Evolutionary conservation across 2,113 vertebrate genomes (phyloP), one percentile per base, ranked within the genome.

Genomic region (Pantherophis guttatus): DNA sequence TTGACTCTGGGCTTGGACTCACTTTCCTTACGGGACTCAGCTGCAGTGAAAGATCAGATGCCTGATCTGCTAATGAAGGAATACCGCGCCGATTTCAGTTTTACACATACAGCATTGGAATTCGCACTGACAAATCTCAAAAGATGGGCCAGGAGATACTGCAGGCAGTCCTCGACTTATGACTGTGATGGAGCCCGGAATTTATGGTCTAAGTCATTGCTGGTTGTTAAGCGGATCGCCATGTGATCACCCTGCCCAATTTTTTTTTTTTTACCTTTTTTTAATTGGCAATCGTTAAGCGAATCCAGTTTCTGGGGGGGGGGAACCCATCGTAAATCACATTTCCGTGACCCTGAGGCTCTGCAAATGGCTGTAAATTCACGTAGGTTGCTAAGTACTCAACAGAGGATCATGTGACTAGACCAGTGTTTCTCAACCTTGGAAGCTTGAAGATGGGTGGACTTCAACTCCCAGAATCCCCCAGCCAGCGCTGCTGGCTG

Each of bases 41-140:
- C 87, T 93, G 58, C 5, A 92, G 75, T 50, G 93, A 93, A 8
- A 92, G 91, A 9, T 95, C 96, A 44, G 96, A 93, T 10, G 55
- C 96, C 94, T 94, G 58, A 13, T 96, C 97, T 97, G 96, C 85
- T 85, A 86, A 59, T 19, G 50, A 92, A 39, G 15, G n/a, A 15
- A 93, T 9, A 13, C 15, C 0, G 7, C 29, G 26, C 92, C 0
- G 3, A 10, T 24, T 0, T 0, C 33, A 5, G 86, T 55, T 19
- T 92, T 92, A 33, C 33, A 57, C 0, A 57, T 44, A 1, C 1
- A 48, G 19, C 26, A 39, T 21, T 33, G 5, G 53, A 81, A n/a
- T 33, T 19, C 2, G 50, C 24, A 50, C 50, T 23, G 19, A n/a
- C 29, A 65, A 50, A 19, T 58, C 59, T 58, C 7, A 48, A 13